Conservation (phyloP, 2,888 invertebrate species). For the Drosophila picticornis region DNA sequence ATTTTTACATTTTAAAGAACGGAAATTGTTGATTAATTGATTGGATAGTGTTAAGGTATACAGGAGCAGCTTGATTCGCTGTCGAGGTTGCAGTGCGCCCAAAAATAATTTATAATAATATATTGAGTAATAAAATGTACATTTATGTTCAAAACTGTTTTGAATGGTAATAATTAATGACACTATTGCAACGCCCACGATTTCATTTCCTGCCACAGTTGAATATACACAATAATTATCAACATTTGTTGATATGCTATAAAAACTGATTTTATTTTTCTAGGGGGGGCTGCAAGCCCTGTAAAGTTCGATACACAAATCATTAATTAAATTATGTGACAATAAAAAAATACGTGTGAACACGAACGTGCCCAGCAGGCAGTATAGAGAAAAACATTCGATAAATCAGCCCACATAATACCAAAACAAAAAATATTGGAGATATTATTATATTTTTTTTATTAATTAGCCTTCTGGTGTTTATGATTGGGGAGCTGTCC, state of each 20-base stretch:
- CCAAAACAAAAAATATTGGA: conserved; percentile 12
- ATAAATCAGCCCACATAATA: conserved; percentile 46
- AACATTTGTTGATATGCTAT: conserved; percentile 15
- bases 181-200: background rate
- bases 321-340: conserved; percentile 75
- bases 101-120: background rate
- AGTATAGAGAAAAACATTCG: conserved; percentile 7
- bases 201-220: background rate
- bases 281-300: conserved; percentile 1
- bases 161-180: background rate
- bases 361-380: conserved; percentile 18
- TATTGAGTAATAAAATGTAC: background rate
- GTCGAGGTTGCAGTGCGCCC: background rate
- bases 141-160: background rate
- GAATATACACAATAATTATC: background rate
- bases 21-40: background rate
- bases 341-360: conserved; percentile 57
- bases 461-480: conserved; percentile 52
- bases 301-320: conserved; percentile 53
- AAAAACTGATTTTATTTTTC: conserved; percentile 27
- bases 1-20: too few relatives aligned
- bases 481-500: conserved; percentile 23
- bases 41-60: background rate
- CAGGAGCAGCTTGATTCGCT: background rate
- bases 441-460: conserved; percentile 30